Percentiles rank a stretch among this genome's conserved stretches.
Evolutionary conservation across 2,888 invertebrate species (phyloP).

Genomic region (Drosophila pseudotalamancana): DNA sequence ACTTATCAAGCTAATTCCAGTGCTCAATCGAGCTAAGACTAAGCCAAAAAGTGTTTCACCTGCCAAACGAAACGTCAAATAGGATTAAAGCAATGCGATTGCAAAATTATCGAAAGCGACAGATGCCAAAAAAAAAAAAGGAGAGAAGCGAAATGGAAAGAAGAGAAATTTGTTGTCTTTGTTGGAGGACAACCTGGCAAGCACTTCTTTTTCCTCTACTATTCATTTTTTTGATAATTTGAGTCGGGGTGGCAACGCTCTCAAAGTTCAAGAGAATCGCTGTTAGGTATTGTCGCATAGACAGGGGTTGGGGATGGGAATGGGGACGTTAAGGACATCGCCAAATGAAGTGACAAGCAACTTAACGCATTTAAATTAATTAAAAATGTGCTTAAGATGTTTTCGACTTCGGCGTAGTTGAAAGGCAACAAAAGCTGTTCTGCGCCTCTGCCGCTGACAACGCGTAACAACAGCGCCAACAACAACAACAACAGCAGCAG

Average conservation of each 20-base stretch:
- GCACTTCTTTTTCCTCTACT: neutral
- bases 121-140: neutral
- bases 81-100: constrained; percentile 39
- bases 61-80: constrained; percentile 23
- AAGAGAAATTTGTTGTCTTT: constrained; percentile 16
- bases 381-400: constrained; percentile 79
- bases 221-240: no score
- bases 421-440: constrained; percentile 63
- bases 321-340: constrained; percentile 58
- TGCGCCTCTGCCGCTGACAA: constrained; percentile 55
- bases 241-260: constrained; percentile 6
- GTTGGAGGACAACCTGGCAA: constrained; percentile 32
- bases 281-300: constrained; percentile 10
- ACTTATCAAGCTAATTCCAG: neutral
- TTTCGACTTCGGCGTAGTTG: constrained; percentile 65
- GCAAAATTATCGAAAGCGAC: constrained; percentile 27
- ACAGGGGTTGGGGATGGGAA: no score
- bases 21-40: constrained; percentile 4
- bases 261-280: constrained; percentile 17
- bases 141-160: neutral
- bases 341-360: constrained; percentile 79
- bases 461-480: constrained; percentile 15
- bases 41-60: neutral
- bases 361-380: constrained; percentile 79
- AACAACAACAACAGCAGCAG: constrained; percentile 24